Percentiles rank a stretch among this genome's conserved stretches.
phyloP scores from a whole-genome alignment of 2,113 vertebrate genomes.

The Brachionichthys hirsutus region DNA sequence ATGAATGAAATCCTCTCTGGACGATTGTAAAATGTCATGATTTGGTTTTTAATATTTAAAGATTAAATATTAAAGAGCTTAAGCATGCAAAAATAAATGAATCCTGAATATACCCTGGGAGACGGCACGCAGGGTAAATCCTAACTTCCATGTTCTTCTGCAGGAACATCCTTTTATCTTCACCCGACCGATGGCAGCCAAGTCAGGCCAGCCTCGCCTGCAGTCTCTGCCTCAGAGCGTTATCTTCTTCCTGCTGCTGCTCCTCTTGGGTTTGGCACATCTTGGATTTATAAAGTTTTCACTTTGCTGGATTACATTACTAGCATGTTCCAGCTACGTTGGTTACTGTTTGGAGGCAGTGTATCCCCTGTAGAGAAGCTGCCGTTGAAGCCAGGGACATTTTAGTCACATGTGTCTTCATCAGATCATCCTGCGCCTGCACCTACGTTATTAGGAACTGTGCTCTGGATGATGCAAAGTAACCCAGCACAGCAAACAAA shows the following conservation, averaged over 20 bases:
- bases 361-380: neutral
- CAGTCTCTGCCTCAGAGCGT: conserved; percentile 10
- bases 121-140: too few relatives aligned
- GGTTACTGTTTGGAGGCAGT: neutral
- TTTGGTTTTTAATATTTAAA: too few relatives aligned
- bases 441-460: conserved; percentile 1
- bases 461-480: neutral
- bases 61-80: too few relatives aligned
- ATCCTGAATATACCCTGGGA: too few relatives aligned
- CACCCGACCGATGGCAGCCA: conserved; percentile 62
- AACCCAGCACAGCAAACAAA: neutral
- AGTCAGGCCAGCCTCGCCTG: conserved; percentile 7
- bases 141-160: neutral
- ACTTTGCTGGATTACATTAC: neutral
- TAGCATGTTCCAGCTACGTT: neutral
- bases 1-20: neutral
- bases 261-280: conserved; percentile 12
- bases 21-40: too few relatives aligned
- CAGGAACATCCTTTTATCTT: conserved; percentile 80
- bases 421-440: conserved; percentile 21
- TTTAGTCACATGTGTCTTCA: conserved; percentile 29
- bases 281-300: conserved; percentile 29
- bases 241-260: conserved; percentile 26
- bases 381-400: too few relatives aligned
- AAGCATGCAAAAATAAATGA: too few relatives aligned